phyloP scores from a whole-genome alignment of 2,797 vertebrate species.

The Morelia viridis region DNA sequence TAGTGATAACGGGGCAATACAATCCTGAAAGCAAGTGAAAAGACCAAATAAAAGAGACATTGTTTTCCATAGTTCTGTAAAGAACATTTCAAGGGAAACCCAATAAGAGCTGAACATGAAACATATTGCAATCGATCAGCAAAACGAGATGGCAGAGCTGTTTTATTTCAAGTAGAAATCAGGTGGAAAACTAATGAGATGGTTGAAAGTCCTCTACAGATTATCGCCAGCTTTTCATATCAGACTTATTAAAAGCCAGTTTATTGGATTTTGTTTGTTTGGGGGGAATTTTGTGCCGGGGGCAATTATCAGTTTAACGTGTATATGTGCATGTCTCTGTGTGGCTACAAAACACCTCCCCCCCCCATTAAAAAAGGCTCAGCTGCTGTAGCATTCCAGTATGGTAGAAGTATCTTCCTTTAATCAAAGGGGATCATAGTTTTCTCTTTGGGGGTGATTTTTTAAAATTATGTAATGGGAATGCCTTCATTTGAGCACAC shows the following conservation, averaged over 20 bases:
- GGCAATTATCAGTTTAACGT: slow-evolving; percentile 30
- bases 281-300: background rate
- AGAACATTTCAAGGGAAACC: slow-evolving; percentile 21
- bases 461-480: slow-evolving; percentile 42
- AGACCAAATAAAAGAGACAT: background rate
- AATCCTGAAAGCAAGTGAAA: background rate
- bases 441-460: slow-evolving; percentile 45
- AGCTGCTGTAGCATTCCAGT: slow-evolving; percentile 7
- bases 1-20: background rate
- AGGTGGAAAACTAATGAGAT: background rate
- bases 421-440: slow-evolving; percentile 57
- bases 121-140: background rate
- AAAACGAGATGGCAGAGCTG: background rate
- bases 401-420: slow-evolving; percentile 50
- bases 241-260: rapidly evolving
- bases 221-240: background rate
- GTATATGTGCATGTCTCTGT: background rate
- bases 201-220: rapidly evolving
- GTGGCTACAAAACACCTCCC: background rate
- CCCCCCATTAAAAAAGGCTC: slow-evolving; percentile 14
- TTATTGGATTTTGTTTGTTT: background rate
- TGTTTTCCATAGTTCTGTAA: background rate
- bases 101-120: background rate
- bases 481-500: slow-evolving; percentile 48
- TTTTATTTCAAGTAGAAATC: background rate